These are phyloP conservation scores for Drosophila dunni DNA, from an alignment of 1,140 invertebrate species.

Conservation along the genomic window DNA sequence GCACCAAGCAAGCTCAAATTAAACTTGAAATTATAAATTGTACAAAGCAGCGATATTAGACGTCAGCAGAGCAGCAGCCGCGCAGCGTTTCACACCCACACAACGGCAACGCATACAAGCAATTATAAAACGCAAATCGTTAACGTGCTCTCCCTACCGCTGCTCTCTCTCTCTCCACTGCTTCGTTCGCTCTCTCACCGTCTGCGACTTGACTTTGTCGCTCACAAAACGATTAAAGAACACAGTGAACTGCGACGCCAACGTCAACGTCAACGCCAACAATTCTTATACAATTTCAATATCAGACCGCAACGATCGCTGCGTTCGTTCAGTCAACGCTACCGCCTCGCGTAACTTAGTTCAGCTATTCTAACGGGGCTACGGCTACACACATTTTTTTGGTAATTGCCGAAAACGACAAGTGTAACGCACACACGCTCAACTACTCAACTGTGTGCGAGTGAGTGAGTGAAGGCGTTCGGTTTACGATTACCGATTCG, in stretches of 20 bases:
- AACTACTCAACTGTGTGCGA: not conserved
- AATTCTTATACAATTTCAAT: constrained; percentile 46
- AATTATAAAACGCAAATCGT: constrained; percentile 36
- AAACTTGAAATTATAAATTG: constrained; percentile 46
- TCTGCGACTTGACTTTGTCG: not conserved
- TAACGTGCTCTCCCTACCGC: not conserved
- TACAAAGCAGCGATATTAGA: constrained; percentile 38
- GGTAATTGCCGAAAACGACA: constrained; percentile 55
- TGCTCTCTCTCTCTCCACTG: not conserved
- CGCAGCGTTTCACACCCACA: constrained; percentile 33
- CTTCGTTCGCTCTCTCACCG: not conserved
- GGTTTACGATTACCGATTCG: constrained; percentile 39
- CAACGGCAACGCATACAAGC: constrained; percentile 7
- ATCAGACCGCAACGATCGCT: constrained; percentile 40
- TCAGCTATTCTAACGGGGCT: constrained; percentile 44
- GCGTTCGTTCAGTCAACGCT: constrained; percentile 31
- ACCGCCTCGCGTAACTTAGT: constrained; percentile 31
- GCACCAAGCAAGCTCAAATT: constrained; percentile 24
- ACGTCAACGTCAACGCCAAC: not conserved
- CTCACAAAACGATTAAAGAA: constrained; percentile 24
- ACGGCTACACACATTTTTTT: constrained; percentile 32
- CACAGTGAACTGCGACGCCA: constrained; percentile 20
- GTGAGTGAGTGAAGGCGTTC: constrained; percentile 19
- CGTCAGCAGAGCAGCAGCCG: constrained; percentile 24
- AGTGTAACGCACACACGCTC: constrained; percentile 26